Evolutionary conservation across 2,888 invertebrate species (phyloP), one percentile per base, ranked within the genome.

Genomic region (Acheta domesticus): DNA sequence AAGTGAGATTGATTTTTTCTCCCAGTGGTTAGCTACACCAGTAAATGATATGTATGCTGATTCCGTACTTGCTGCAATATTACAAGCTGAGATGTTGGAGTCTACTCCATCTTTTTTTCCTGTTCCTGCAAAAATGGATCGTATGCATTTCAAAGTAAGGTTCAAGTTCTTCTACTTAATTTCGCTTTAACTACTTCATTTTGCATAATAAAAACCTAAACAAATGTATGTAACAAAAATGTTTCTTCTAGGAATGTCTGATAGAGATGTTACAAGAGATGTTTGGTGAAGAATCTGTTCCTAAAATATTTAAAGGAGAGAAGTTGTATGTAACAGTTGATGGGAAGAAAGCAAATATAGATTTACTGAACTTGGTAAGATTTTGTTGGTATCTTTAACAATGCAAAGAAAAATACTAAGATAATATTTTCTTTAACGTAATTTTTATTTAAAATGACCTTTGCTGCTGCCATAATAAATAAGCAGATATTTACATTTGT

Each of bases 1-100:
- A 23, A 36, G 36, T 8, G 8, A 5, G 36, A 36, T 62, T 62
- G 62, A 49, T 82, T 79, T 83, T 84, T 84, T 80, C 49, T 81
- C 83, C 14, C 87, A 94, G 91, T 99, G 99, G 99, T 89, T 93
- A 76, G 96, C 98, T 12, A 95, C 94, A 85, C 98, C 99, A 0
- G 94, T 98, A 76, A 94, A 96, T 85, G 99, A 99, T 87, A 98
- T 99, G 97, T 99, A 94, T 87, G 98, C 99, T 49, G 99, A 99
- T 89, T 95, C 98, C 49, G 93, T 97, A 49, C 89, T 98, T 79
- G 94, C 96, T 0, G 96, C 94, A 75, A 90, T 98, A 74, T 89
- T 99, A 84, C 93, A 95, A 86, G 96, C 96, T 0, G 94, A 94
- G 85, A 86, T 91, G 83, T 88, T 92, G 77, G 92, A 92, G 78